Conservation (phyloP, 2,888 invertebrate genomes). For the Lepidochrysops patricia region DNA sequence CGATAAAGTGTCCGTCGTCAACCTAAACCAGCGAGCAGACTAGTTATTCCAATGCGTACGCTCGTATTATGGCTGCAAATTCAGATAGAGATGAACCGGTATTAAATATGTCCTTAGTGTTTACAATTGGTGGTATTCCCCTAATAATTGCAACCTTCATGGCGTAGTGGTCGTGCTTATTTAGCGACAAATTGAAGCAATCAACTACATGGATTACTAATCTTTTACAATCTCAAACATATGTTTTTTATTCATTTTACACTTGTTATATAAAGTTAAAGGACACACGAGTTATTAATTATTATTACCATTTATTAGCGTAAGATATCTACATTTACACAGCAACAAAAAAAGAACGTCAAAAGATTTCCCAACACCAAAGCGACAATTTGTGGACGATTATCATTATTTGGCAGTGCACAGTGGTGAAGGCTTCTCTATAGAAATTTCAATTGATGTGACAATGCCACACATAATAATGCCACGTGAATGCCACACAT, state of each 20-base stretch:
- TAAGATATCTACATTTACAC: background rate
- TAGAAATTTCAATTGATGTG: constrained; percentile 1
- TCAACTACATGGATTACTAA: constrained; percentile 62
- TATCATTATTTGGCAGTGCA: background rate
- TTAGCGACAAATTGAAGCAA: constrained; percentile 66
- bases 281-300: background rate
- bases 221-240: constrained; percentile 26
- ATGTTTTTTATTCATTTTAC: background rate
- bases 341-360: background rate
- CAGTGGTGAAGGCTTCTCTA: background rate
- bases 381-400: background rate
- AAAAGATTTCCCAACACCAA: background rate
- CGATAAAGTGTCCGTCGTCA: constrained; percentile 11
- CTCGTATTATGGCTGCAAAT: constrained; percentile 34
- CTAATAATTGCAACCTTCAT: constrained; percentile 68
- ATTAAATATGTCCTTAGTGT: constrained; percentile 61
- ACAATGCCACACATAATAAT: constrained; percentile 1
- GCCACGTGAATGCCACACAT: background rate
- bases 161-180: constrained; percentile 56
- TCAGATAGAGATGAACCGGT: constrained; percentile 41
- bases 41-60: constrained; percentile 23
- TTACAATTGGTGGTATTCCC: constrained; percentile 59
- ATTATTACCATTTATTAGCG: background rate
- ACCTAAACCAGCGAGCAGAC: constrained; percentile 18
- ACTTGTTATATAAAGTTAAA: background rate